These are phyloP conservation scores for Oceanodroma leucorhoa DNA, from an alignment of 2,797 vertebrate species.

Conservation along the genomic window DNA sequence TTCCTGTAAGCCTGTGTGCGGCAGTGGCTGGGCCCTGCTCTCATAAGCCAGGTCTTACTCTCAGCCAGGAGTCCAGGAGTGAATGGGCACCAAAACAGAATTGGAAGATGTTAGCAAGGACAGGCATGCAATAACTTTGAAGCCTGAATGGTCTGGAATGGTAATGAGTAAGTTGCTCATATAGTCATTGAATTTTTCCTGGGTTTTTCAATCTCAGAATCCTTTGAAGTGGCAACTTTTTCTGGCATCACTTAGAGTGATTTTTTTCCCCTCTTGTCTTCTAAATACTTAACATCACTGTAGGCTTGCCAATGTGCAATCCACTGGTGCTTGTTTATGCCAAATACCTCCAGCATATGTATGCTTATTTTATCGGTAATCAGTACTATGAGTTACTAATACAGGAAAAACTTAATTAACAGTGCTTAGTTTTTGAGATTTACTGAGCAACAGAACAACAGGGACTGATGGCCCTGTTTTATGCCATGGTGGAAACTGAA, in stretches of 20 bases:
- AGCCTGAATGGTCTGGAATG: neutral
- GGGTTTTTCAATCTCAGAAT: neutral
- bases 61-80: neutral
- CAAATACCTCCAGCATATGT: neutral
- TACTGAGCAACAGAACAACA: neutral
- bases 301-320: neutral
- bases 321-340: slow-evolving; percentile 1
- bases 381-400: neutral
- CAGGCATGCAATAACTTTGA: neutral
- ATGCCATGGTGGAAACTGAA: neutral
- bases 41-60: neutral
- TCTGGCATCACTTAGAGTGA: neutral
- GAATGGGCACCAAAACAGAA: neutral
- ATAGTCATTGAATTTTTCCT: neutral
- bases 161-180: neutral
- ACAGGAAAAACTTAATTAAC: neutral
- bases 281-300: neutral
- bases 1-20: neutral
- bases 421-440: neutral
- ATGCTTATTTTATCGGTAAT: neutral
- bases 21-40: neutral
- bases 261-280: neutral
- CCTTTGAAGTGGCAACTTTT: neutral
- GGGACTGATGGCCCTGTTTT: neutral
- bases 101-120: neutral